Evolutionary conservation across 2,797 vertebrate species (phyloP).

Genomic region (Erpetoichthys calabaricus): DNA sequence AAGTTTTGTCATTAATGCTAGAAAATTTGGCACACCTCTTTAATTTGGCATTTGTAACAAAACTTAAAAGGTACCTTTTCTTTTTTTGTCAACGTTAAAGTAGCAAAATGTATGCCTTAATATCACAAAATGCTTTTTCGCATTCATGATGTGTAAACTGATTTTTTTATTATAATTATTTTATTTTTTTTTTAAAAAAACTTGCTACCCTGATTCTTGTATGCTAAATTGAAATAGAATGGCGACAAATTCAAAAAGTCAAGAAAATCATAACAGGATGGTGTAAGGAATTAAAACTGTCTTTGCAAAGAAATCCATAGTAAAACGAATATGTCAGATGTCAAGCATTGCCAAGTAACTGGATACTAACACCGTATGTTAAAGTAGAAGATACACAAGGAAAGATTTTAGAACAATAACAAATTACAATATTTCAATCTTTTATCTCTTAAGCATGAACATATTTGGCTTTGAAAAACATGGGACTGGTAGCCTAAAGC

Average conservation of each 20-base stretch:
- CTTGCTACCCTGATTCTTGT: slow-evolving; percentile 34
- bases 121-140: slow-evolving; percentile 29
- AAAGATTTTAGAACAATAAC: slow-evolving; percentile 85
- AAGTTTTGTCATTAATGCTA: slow-evolving; percentile 49
- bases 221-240: slow-evolving; percentile 39
- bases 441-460: slow-evolving; percentile 63
- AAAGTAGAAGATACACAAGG: slow-evolving; percentile 89
- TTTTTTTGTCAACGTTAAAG: slow-evolving; percentile 34
- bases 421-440: slow-evolving; percentile 82
- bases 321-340: slow-evolving; percentile 81
- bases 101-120: slow-evolving; percentile 37
- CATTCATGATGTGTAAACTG: slow-evolving; percentile 43
- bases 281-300: slow-evolving; percentile 27
- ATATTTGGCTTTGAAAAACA: slow-evolving; percentile 95
- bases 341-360: slow-evolving; percentile 83
- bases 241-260: slow-evolving; percentile 27
- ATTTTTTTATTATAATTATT: slow-evolving; percentile 12
- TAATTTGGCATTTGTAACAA: slow-evolving; percentile 50
- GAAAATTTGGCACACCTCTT: slow-evolving; percentile 53
- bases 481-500: slow-evolving; percentile 63
- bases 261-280: slow-evolving; percentile 24
- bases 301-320: slow-evolving; percentile 70
- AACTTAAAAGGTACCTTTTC: slow-evolving; percentile 15
- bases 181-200: slow-evolving; percentile 25
- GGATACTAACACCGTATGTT: slow-evolving; percentile 93